Evolutionary conservation across 1,140 invertebrate species (phyloP), one percentile per base, ranked within the genome.

Genomic region (Mamestra configurata): DNA sequence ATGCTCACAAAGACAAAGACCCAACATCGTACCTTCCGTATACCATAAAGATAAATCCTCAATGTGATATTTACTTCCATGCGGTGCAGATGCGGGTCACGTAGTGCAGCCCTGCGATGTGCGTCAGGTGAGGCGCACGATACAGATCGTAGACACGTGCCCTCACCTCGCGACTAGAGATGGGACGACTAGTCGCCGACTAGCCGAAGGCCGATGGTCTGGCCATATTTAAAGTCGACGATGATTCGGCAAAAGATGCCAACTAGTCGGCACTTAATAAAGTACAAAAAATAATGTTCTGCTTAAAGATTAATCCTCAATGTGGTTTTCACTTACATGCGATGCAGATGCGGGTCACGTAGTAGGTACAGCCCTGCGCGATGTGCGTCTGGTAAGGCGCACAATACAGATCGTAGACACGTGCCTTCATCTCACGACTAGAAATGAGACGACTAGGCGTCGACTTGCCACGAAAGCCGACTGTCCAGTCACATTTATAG

Each of bases 141-240:
- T 91, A 89, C 84, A 89, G 83, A 90, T 89, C 87, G 82, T 80
- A 66, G 81, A 82, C 87, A 84, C 88, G 88, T 91, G 89, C 87
- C 75, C 43, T 4, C 13, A 15, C 4, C 43, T 46, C 53, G 24
- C 53, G 53, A 27, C 49, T 31, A 31, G 27, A 31, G 27, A 31
- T 31, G 27, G 27, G 27, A 31, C 27, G 27, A 5, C 27, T 31
- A 31, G 27, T 31, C 27, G 27, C n/a, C n/a, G n/a, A n/a, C n/a
- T n/a, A n/a, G n/a, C n/a, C n/a, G 27, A 5, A 31, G 5, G 27
- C 27, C 27, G 27, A 31, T 5, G 1, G 5, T 31, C 27, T 31
- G 27, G 27, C 2, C 27, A 3, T 5, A 31, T 31, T 31, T 31
- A 31, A 3, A 31, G 27, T 31, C n/a, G n/a, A n/a, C n/a, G n/a